phyloP scores from a whole-genome alignment of 2,797 vertebrate species.

The Merluccius polli region DNA sequence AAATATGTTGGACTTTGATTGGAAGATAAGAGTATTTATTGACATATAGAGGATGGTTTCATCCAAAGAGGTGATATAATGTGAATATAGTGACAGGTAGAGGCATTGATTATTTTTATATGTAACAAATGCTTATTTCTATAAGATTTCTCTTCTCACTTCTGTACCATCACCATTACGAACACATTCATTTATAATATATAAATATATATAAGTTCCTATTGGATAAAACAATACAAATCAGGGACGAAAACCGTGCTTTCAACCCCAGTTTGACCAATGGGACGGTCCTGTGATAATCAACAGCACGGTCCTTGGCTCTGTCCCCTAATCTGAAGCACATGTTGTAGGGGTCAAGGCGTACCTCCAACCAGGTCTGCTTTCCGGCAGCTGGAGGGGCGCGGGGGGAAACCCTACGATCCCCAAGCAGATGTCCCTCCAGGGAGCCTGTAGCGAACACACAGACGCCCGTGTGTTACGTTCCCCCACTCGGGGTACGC shows the following conservation, averaged over 20 bases:
- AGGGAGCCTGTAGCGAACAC: slow-evolving; percentile 33
- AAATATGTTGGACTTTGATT: neutral
- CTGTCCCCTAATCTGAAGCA: slow-evolving; percentile 62
- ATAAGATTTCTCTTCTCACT: neutral
- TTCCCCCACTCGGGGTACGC: slow-evolving; percentile 27
- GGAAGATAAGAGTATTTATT: neutral
- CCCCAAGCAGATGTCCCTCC: slow-evolving; percentile 38
- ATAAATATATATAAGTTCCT: neutral
- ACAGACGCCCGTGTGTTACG: slow-evolving; percentile 24
- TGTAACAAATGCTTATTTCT: neutral
- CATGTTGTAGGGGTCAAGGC: slow-evolving; percentile 65
- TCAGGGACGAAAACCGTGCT: slow-evolving; percentile 23
- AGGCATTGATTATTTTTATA: no score
- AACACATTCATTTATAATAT: no score
- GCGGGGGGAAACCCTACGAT: slow-evolving; percentile 47
- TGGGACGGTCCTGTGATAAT: slow-evolving; percentile 18
- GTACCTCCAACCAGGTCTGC: slow-evolving; percentile 66
- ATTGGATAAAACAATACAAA: slow-evolving; percentile 30
- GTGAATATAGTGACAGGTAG: neutral
- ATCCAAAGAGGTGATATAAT: neutral
- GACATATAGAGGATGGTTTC: neutral
- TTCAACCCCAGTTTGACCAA: slow-evolving; percentile 18
- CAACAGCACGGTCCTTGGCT: slow-evolving; percentile 14
- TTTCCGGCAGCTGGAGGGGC: slow-evolving; percentile 43
- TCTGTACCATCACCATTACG: no score